These are phyloP conservation scores for Upupa epops DNA, from an alignment of 2,113 vertebrate genomes.

Conservation along the genomic window DNA sequence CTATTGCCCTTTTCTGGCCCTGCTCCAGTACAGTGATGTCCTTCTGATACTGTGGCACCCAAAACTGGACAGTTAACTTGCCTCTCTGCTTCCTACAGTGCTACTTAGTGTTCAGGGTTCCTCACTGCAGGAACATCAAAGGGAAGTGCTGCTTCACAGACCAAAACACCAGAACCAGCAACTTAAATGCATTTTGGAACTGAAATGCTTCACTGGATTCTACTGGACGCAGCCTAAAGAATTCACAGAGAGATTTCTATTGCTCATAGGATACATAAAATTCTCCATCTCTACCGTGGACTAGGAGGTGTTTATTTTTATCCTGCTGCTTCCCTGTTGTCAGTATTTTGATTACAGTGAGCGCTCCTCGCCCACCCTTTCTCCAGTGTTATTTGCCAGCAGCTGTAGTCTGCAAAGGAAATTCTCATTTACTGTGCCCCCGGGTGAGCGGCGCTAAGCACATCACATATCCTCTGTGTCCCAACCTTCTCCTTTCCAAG, in stretches of 20 bases:
- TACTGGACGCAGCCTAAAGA: neutral
- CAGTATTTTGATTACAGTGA: neutral
- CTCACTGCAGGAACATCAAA: neutral
- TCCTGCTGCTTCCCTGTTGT: neutral
- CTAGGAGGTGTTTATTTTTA: neutral
- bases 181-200: neutral
- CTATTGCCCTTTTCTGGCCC: no score
- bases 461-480: neutral
- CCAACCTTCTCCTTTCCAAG: neutral
- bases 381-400: neutral
- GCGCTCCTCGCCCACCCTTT: neutral
- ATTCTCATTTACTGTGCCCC: neutral
- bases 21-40: no score
- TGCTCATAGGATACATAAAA: neutral
- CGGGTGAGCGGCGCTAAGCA: neutral
- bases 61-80: no score
- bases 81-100: rapidly evolving
- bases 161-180: neutral
- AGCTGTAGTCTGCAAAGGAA: neutral
- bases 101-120: neutral
- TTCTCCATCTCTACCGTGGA: neutral
- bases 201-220: neutral
- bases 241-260: neutral
- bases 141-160: neutral
- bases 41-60: no score